These are phyloP conservation scores for Myanophis thanlyinensis DNA, from an alignment of 2,113 vertebrate genomes.

Conservation along the genomic window DNA sequence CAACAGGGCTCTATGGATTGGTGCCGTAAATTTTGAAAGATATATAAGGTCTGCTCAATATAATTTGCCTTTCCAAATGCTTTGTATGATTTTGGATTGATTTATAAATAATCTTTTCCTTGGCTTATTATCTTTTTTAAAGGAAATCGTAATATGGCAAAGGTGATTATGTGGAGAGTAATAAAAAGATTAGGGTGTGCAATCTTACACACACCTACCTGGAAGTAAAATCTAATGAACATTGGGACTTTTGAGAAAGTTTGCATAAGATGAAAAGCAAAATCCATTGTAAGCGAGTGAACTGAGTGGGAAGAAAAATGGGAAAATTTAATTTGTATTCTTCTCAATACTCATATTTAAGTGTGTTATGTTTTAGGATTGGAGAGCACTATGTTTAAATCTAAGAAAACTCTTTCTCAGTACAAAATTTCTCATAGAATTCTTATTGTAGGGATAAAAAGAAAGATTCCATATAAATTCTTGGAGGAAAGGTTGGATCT, in stretches of 20 bases:
- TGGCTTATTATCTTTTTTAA: background rate
- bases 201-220: background rate
- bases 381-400: background rate
- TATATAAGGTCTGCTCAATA: background rate
- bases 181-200: background rate
- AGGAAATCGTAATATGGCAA: background rate
- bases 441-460: background rate
- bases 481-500: background rate
- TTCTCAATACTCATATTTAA: background rate
- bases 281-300: background rate
- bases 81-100: slow-evolving; percentile 6
- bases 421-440: background rate
- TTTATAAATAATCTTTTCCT: slow-evolving; percentile 8
- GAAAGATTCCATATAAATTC: background rate
- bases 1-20: background rate
- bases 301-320: background rate
- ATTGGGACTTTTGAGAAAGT: background rate
- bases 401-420: background rate
- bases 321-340: slow-evolving; percentile 1
- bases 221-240: background rate
- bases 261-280: background rate
- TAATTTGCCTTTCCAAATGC: slow-evolving; percentile 8
- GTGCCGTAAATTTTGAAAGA: background rate
- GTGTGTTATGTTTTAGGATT: slow-evolving; percentile 27
- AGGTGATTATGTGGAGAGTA: background rate